Conservation (phyloP, 2,113 vertebrate genomes). For the Struthidea cinerea region DNA sequence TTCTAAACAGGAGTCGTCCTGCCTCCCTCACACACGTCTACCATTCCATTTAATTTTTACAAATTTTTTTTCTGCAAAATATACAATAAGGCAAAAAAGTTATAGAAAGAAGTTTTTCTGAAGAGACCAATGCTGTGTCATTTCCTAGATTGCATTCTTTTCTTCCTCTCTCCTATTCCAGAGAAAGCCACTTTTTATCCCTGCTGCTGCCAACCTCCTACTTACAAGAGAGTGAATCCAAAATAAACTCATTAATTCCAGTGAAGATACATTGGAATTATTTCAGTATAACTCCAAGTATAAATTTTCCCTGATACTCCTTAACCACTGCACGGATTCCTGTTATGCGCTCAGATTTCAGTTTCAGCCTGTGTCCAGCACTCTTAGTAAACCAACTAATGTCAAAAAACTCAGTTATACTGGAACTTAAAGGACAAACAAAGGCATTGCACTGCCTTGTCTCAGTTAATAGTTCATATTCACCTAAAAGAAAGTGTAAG, state of each 20-base stretch:
- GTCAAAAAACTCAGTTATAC: not conserved
- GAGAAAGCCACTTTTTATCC: not conserved
- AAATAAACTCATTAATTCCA: conserved; percentile 24
- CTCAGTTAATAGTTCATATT: not conserved
- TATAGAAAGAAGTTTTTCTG: not conserved
- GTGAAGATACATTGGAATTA: not conserved
- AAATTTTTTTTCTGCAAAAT: not conserved
- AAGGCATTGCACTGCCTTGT: not conserved
- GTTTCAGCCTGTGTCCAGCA: not conserved
- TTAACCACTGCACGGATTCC: not conserved
- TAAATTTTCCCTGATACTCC: not conserved
- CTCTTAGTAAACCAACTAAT: not conserved
- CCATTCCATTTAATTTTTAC: not conserved
- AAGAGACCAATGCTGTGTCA: not conserved
- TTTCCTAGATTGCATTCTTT: not conserved
- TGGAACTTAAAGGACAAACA: not conserved
- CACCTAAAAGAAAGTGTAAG: not conserved
- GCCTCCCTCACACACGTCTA: not conserved
- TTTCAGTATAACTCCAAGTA: not conserved
- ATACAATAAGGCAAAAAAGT: not conserved
- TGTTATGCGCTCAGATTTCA: not conserved
- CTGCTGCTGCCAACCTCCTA: not conserved
- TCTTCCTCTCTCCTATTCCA: not conserved
- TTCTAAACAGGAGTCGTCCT: not conserved
- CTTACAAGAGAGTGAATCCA: not conserved